Percentiles rank a stretch among this genome's conserved stretches.
Evolutionary conservation across 2,113 vertebrate species (phyloP).

Genomic region (Calypte anna): DNA sequence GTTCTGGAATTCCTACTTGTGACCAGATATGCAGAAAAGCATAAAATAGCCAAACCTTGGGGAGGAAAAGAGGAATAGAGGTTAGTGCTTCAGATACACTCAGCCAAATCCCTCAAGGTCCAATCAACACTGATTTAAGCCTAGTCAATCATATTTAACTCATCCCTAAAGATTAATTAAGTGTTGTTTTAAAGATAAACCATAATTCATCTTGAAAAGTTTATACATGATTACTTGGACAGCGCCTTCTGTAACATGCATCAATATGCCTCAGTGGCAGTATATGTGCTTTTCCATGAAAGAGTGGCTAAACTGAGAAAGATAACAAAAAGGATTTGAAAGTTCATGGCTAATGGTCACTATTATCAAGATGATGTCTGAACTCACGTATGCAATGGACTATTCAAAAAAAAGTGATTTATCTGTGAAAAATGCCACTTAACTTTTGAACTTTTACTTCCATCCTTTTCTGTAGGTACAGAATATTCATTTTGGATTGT

Average conservation of each 20-base stretch:
- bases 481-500: neutral
- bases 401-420: neutral
- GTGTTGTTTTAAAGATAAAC: neutral
- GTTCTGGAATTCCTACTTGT: neutral
- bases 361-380: neutral
- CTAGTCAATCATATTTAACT: neutral
- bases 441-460: neutral
- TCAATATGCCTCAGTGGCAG: neutral
- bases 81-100: neutral
- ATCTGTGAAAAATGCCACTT: neutral
- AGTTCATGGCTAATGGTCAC: neutral
- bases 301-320: neutral
- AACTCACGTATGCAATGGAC: neutral
- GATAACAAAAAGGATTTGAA: neutral
- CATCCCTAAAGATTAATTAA: neutral
- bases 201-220: neutral
- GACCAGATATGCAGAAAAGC: neutral
- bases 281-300: neutral
- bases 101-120: neutral
- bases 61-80: neutral
- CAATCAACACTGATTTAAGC: neutral
- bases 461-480: neutral
- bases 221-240: neutral
- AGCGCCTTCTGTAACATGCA: neutral
- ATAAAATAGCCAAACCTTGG: neutral